Base-by-base conservation (phyloP, 2,113 vertebrate genomes). In the Corythornis madagascariensis region DNA sequence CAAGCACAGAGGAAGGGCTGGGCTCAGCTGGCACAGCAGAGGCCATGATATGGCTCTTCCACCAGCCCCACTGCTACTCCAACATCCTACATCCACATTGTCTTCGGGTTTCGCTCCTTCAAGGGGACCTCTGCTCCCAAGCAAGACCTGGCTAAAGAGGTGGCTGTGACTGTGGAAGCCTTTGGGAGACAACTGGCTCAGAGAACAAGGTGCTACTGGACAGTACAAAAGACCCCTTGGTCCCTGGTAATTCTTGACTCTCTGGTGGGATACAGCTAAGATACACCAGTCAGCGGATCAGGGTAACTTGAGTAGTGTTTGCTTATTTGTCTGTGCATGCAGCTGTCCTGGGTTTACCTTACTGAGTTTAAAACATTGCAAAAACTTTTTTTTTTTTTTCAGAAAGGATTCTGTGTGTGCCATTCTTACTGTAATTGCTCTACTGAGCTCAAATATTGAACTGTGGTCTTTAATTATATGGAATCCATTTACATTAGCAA, bases 51-150 rank as follows among this genome's bases (percentile, higher is more conserved):
- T 1, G 0, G 11, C 13, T 70, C 50, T 75, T 53, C 12, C 10
- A 47, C 17, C 1, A 0, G 15, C 25, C 13, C 25, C 6, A 19
- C 18, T 52, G 31, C 14, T 64, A 14, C 7, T 38, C 9, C 9
- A 13, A 15, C 33, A 45, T 14, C 9, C 9, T 16, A 15, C 33
- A 45, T 14, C 15, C 26, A 5, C 0, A 0, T 22, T 28, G 11
- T 7, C 13, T 38, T 47, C 0, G 0, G 21, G 15, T 8, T 17
- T 79, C 0, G 0, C 10, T 9, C 9, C 9, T 33, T 1, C 0
- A 1, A 33, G 17, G 21, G 21, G 19, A 45, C 2, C 5, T 7
- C 61, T 45, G 4, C 1, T 0, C 19, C n/a, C 63, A 4, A 33
- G 20, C 13, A 40, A 22, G 14, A 2, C 14, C 48, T 40, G 16